Conservation (phyloP, 2,888 invertebrate genomes). For the Metellina segmentata region DNA sequence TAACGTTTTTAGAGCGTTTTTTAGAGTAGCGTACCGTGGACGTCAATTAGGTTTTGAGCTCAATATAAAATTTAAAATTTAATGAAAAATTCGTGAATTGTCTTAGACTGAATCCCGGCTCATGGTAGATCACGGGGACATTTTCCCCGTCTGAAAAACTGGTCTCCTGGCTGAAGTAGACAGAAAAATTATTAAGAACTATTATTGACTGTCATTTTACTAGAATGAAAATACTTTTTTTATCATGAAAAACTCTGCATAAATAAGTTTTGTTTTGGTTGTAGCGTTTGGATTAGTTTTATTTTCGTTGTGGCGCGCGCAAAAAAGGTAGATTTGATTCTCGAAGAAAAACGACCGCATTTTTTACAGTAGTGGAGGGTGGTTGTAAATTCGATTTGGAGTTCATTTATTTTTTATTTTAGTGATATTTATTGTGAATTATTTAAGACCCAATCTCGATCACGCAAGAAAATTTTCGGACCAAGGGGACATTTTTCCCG, state of each 20-base stretch:
- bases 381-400: neutral
- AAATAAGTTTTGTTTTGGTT: neutral
- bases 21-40: neutral
- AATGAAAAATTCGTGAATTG: too few species aligned
- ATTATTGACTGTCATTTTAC: neutral
- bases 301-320: neutral
- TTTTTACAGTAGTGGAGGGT: neutral
- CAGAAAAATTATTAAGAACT: neutral
- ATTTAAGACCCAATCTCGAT: too few species aligned
- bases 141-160: neutral
- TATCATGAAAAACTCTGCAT: neutral
- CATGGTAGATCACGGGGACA: neutral
- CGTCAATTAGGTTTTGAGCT: neutral
- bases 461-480: neutral
- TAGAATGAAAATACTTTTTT: neutral
- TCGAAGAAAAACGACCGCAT: neutral
- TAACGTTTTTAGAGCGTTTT: neutral
- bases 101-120: too few species aligned
- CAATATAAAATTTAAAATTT: too few species aligned
- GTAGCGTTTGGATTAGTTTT: neutral
- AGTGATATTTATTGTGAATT: too few species aligned
- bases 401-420: too few species aligned
- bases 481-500: neutral
- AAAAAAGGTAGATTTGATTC: neutral
- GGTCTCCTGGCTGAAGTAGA: neutral